phyloP scores from a whole-genome alignment of 1,140 invertebrate species.

The Habropoda laboriosa region DNA sequence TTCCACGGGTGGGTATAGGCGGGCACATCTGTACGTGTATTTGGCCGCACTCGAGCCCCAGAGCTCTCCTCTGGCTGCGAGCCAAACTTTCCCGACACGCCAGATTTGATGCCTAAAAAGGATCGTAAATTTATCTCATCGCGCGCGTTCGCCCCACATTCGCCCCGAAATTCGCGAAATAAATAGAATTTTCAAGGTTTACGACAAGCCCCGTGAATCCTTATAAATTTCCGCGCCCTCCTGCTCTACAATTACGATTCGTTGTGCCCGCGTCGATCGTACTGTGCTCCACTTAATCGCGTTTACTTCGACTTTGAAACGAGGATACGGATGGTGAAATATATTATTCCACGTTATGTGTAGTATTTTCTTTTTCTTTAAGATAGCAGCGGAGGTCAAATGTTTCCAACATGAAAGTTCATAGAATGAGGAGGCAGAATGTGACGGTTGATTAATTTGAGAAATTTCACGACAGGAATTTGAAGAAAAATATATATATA shows the following conservation, averaged over 20 bases:
- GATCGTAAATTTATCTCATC: constrained; percentile 71
- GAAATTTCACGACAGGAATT: too few species aligned
- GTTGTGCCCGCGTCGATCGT: background rate
- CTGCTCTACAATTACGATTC: constrained; percentile 20
- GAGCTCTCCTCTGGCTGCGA: constrained; percentile 49
- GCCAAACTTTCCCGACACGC: constrained; percentile 66
- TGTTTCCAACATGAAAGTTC: too few species aligned
- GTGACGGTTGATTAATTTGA: too few species aligned
- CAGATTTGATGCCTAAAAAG: constrained; percentile 70
- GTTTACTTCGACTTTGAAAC: background rate
- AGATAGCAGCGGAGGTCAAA: too few species aligned
- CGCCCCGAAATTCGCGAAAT: constrained; percentile 52
- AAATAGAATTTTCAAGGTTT: constrained; percentile 68
- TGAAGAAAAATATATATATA: too few species aligned
- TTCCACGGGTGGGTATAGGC: constrained; percentile 29
- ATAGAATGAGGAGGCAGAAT: too few species aligned
- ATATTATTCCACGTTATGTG: background rate
- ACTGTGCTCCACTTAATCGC: background rate
- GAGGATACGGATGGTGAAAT: background rate
- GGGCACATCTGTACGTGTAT: constrained; percentile 47
- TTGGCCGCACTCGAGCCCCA: constrained; percentile 42
- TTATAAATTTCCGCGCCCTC: constrained; percentile 51
- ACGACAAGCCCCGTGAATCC: constrained; percentile 49
- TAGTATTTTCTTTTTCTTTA: too few species aligned
- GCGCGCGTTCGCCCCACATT: constrained; percentile 64